Conservation (phyloP, 2,113 vertebrate genomes). For the Dendropsophus ebraccatus region DNA sequence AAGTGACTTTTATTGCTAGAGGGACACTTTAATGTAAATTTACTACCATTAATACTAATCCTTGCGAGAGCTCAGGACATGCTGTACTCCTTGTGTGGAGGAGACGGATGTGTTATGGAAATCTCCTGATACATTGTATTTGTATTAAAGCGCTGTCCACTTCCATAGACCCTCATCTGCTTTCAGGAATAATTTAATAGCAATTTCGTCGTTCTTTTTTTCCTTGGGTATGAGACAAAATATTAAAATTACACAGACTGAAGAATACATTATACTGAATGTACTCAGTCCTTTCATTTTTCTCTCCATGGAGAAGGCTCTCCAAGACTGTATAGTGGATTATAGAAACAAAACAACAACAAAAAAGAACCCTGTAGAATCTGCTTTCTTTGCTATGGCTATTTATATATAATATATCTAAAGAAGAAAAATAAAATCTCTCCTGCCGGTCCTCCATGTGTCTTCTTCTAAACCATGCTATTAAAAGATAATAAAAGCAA, state of each 20-base stretch:
- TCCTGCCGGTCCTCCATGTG: background rate
- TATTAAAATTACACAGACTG: slow-evolving; percentile 23
- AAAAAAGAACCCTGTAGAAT: background rate
- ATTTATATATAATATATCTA: background rate
- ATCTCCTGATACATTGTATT: slow-evolving; percentile 9
- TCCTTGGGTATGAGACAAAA: background rate
- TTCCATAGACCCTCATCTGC: background rate
- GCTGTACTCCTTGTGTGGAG: background rate
- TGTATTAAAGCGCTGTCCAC: slow-evolving; percentile 15
- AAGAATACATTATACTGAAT: background rate
- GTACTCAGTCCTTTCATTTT: background rate
- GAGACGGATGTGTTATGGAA: slow-evolving; percentile 32
- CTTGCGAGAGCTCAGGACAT: slow-evolving; percentile 16
- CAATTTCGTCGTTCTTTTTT: slow-evolving; percentile 3
- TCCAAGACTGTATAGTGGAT: background rate
- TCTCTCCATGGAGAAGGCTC: background rate
- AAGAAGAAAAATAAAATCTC: background rate
- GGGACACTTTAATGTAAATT: slow-evolving; percentile 58
- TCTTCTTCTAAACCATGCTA: background rate
- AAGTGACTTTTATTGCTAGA: slow-evolving; percentile 59
- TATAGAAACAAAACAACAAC: background rate
- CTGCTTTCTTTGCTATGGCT: background rate
- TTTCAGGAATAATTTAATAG: slow-evolving; percentile 40
- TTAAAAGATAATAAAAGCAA: background rate
- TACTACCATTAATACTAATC: slow-evolving; percentile 56